Evolutionary conservation across 2,113 vertebrate genomes (phyloP).

Genomic region (Plectropomus leopardus): DNA sequence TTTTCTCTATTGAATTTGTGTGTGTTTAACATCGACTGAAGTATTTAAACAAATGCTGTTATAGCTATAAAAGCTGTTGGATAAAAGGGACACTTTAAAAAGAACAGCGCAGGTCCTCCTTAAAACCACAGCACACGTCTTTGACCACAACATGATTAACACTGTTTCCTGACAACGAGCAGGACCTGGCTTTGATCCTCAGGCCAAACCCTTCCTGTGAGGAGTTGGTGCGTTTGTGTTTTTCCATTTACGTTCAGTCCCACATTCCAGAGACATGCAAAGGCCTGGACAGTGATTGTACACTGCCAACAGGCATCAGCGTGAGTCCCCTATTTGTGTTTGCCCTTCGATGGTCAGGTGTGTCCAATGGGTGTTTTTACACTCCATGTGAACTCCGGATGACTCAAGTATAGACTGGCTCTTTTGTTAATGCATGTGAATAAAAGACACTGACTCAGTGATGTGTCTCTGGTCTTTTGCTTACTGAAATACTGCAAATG

Average conservation of each 20-base stretch:
- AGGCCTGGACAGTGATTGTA: constrained; percentile 51
- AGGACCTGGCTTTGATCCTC: constrained; percentile 39
- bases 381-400: neutral
- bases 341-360: constrained; percentile 46
- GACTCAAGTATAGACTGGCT: constrained; percentile 24
- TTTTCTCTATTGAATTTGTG: neutral
- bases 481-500: neutral
- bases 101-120: constrained; percentile 5
- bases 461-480: neutral
- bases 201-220: constrained; percentile 52
- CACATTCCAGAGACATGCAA: constrained; percentile 70
- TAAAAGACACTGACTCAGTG: neutral
- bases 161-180: constrained; percentile 52
- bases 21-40: neutral
- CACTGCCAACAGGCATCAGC: constrained; percentile 32
- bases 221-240: constrained; percentile 29
- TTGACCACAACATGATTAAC: constrained; percentile 51
- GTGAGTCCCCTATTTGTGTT: constrained; percentile 22
- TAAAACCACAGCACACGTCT: constrained; percentile 31
- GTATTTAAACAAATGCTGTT: neutral
- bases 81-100: neutral
- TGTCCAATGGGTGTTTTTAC: constrained; percentile 23
- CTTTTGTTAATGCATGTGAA: neutral
- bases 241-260: constrained; percentile 65
- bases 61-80: neutral